These are phyloP conservation scores for Albula goreensis DNA, from an alignment of 2,113 vertebrate species.

Conservation along the genomic window DNA sequence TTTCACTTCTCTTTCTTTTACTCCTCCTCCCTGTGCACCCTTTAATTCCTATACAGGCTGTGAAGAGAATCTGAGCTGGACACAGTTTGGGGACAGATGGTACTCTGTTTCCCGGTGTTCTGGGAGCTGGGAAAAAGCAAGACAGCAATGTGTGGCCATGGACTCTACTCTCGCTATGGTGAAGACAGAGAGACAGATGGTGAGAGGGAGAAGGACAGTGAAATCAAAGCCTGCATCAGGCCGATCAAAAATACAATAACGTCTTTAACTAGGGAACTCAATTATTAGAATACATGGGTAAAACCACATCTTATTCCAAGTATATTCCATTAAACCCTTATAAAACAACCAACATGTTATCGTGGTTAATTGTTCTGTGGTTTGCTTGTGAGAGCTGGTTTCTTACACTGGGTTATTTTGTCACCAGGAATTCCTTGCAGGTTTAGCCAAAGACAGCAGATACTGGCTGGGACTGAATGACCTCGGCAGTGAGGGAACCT, in stretches of 20 bases:
- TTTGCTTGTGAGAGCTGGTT: neutral
- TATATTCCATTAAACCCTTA: too few species aligned
- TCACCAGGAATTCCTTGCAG: neutral
- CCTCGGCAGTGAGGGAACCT: neutral
- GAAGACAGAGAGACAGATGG: neutral
- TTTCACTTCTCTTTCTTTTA: neutral
- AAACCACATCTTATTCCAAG: too few species aligned
- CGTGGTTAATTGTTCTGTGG: neutral
- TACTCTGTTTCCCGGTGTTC: neutral
- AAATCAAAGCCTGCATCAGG: too few species aligned
- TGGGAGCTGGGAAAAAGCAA: neutral
- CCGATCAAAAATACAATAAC: too few species aligned
- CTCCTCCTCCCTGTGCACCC: neutral
- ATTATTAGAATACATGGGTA: too few species aligned
- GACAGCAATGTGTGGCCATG: neutral
- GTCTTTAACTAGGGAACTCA: neutral
- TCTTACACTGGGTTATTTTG: neutral
- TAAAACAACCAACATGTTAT: too few species aligned
- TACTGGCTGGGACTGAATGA: conserved; percentile 10
- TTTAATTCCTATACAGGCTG: neutral
- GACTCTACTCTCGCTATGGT: neutral
- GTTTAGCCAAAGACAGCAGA: too few species aligned
- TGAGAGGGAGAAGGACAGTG: neutral
- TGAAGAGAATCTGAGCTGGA: neutral
- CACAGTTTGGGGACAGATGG: neutral